Base-by-base conservation (phyloP, 1,140 invertebrate species). In the Drosophila guanche region DNA sequence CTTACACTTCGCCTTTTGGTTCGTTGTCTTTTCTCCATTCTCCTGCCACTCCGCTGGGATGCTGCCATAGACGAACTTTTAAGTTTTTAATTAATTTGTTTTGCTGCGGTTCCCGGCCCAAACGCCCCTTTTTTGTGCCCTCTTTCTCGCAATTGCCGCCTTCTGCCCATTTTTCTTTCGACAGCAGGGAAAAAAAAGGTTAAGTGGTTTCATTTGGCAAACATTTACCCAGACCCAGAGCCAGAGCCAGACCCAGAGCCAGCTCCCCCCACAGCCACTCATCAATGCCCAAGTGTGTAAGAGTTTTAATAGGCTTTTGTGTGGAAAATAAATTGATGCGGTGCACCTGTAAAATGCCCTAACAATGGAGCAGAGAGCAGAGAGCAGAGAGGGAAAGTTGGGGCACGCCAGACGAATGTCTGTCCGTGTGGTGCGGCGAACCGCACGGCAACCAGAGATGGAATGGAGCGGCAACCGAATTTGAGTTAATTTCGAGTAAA, bases 301-400 rank as follows among this genome's bases (percentile, higher is more conserved):
- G 81, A 77, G 77, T 81, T 88, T 88, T 85, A 85, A 85, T 85
- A 86, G 83, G 81, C 81, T 85, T 85, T 88, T 85, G 81, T 85
- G 81, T 85, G 81, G 83, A 85, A 85, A 85, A 85, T 85, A 85
- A 85, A 85, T 85, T 86, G 81, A 85, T 85, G 81, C 63, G 83
- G 81, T 85, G 83, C 81, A 85, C 81, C 81, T 85, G 81, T 81
- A 85, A 85, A 86, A 67, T 67, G 77, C 54, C 63, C 54, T 48
- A 66, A 72, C 73, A 85, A 81, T 75, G 66, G 40, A 48, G 57
- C 66, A 20, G 16, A 20, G 16, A 20, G 16, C 16, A 20, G 16
- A 20, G n/a, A n/a, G n/a, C n/a, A n/a, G n/a, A 33, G 7, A 29
- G 29, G 7, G 29, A 33, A 68, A 43, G 47, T 46, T 25, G 37